A percentile compares a stretch with the other conserved stretches of the same genome.
Conservation (phyloP, 1,140 invertebrate genomes). For the Sminthurinus signatus region DNA sequence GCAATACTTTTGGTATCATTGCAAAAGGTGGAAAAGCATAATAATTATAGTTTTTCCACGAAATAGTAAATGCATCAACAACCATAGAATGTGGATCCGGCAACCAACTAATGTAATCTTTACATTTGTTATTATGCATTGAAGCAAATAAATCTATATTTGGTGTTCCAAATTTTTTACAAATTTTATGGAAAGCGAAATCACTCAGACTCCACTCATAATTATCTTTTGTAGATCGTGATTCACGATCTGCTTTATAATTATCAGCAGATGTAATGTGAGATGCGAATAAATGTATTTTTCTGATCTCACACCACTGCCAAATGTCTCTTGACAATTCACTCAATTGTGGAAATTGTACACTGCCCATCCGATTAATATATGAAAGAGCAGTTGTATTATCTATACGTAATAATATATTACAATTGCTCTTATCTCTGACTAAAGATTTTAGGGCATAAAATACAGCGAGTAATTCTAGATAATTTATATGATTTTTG, state of each 20-base stretch:
- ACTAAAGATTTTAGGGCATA: constrained; percentile 7
- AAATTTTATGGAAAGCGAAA: neutral
- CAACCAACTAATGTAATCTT: constrained; percentile 3
- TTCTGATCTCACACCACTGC: constrained; percentile 2
- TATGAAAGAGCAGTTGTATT: constrained; percentile 23
- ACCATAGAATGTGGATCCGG: constrained; percentile 11
- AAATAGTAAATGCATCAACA: constrained; percentile 9
- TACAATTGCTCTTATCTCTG: neutral
- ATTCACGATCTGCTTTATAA: neutral
- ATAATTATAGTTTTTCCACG: neutral
- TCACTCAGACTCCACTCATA: neutral
- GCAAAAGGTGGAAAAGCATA: constrained; percentile 26
- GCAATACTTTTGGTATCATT: constrained; percentile 7
- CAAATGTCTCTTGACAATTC: neutral
- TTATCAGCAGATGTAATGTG: constrained; percentile 9
- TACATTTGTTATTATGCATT: neutral
- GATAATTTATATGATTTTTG: constrained; percentile 11
- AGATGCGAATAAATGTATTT: constrained; percentile 2
- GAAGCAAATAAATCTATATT: constrained; percentile 2
- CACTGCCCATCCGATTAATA: constrained; percentile 17
- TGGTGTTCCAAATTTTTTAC: neutral
- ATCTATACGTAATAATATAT: constrained; percentile 15
- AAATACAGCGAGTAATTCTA: constrained; percentile 18
- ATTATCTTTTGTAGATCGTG: neutral
- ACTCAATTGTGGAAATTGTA: neutral